Evolutionary conservation across 1,140 invertebrate species (phyloP).

Genomic region (Aphelenchoides avenae): DNA sequence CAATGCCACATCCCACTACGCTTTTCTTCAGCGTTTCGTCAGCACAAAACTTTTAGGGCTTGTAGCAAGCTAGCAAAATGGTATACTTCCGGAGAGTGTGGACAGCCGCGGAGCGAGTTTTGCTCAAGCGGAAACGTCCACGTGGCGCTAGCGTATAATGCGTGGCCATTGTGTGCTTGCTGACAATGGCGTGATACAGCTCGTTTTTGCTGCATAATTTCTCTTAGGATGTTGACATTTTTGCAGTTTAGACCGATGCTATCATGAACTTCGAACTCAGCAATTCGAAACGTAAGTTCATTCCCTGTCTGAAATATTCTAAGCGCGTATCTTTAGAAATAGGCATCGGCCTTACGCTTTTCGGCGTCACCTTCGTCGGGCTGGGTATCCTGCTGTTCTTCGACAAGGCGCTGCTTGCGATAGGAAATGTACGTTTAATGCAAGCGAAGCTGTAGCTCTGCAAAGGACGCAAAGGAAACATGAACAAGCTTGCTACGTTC

Average conservation of each 20-base stretch:
- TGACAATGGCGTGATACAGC: neutral
- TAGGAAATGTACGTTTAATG: slow-evolving; percentile 82
- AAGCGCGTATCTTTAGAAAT: slow-evolving; percentile 72
- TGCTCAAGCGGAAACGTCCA: no score
- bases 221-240: neutral
- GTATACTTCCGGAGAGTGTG: no score
- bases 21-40: no score
- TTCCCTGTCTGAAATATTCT: neutral
- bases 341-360: slow-evolving; percentile 88
- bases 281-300: slow-evolving; percentile 53
- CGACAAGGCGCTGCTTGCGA: slow-evolving; percentile 93
- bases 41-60: no score
- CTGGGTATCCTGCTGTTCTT: slow-evolving; percentile 89
- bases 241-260: neutral
- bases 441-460: neutral
- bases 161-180: neutral
- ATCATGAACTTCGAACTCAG: slow-evolving; percentile 57
- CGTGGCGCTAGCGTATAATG: no score
- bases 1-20: no score
- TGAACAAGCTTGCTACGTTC: slow-evolving; percentile 13
- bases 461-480: neutral
- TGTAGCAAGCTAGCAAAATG: no score
- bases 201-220: no score
- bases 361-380: slow-evolving; percentile 91
- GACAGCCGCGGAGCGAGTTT: no score